Percentiles rank a stretch among this genome's conserved stretches.
These are phyloP conservation scores for Rotaria macrura DNA, from an alignment of 2,888 invertebrate genomes.

Conservation along the genomic window DNA sequence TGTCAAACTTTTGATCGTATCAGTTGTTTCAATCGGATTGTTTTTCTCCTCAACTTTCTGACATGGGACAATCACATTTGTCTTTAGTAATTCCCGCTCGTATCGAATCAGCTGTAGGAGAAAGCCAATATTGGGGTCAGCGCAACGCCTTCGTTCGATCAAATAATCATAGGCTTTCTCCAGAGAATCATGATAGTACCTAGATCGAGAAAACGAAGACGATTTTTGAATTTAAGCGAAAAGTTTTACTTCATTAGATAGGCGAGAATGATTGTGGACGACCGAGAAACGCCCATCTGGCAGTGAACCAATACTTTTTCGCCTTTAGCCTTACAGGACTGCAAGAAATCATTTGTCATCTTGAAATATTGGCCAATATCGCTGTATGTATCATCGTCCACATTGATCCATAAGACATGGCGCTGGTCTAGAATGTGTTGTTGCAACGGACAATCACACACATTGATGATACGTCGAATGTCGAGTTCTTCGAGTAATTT, in stretches of 20 bases:
- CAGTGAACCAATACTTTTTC: neutral
- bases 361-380: neutral
- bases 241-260: neutral
- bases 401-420: neutral
- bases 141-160: neutral
- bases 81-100: neutral
- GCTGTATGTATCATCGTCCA: neutral
- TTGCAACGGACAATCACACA: neutral
- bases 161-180: neutral
- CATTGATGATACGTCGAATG: neutral
- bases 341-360: neutral
- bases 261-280: neutral
- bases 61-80: neutral
- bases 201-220: neutral
- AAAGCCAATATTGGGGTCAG: neutral
- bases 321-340: neutral
- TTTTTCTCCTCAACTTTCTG: neutral
- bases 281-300: neutral
- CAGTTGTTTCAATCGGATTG: no score
- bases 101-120: neutral
- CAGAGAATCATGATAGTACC: neutral
- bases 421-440: neutral
- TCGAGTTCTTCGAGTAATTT: neutral
- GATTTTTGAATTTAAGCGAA: neutral
- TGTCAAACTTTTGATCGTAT: neutral